Evolutionary conservation across 2,113 vertebrate genomes (phyloP), one percentile per base, ranked within the genome.

Genomic region (Irena cyanogastra): DNA sequence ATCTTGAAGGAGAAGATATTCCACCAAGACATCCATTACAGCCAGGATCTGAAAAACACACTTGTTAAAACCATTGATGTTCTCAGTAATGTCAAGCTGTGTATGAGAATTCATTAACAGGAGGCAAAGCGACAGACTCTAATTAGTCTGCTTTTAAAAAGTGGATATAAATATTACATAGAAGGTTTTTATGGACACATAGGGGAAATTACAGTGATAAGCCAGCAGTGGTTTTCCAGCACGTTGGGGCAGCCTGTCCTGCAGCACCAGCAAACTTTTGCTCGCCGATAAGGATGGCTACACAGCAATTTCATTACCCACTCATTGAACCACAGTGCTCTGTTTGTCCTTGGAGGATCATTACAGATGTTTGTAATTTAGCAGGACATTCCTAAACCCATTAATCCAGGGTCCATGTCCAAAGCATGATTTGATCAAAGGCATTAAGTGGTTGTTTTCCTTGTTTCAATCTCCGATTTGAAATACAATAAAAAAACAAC

Each of bases 281-380:
- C 15, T 69, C 3, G 1, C 31, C 4, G 85, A 76, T 88, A 88
- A 91, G 74, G 28, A 83, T 0, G 1, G 16, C 28, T 61, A 17
- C 33, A 65, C 16, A 87, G 81, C 26, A 89, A 75, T 87, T 94
- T 93, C 79, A 91, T 89, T 96, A 90, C 66, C 10, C 88, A 15
- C 61, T 79, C 78, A 69, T 45, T 83, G 75, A 95, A 93, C 78
- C 61, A 49, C 22, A 50, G 31, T 49, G 61, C 45, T 74, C 70
- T 76, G 63, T 69, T 92, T 61, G 75, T 93, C 88, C 94, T 93
- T 93, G 70, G 66, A 76, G 77, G 30, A 84, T 91, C 65, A 63
- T 95, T 93, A 93, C 71, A 87, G 63, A 72, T 44, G 66, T 85
- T 82, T 87, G 66, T 71, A 93, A 95, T 89, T 89, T 94, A 94